Percentiles rank a stretch among this genome's conserved stretches.
phyloP scores from a whole-genome alignment of 2,888 invertebrate species.

The Anoplius nigerrimus region DNA sequence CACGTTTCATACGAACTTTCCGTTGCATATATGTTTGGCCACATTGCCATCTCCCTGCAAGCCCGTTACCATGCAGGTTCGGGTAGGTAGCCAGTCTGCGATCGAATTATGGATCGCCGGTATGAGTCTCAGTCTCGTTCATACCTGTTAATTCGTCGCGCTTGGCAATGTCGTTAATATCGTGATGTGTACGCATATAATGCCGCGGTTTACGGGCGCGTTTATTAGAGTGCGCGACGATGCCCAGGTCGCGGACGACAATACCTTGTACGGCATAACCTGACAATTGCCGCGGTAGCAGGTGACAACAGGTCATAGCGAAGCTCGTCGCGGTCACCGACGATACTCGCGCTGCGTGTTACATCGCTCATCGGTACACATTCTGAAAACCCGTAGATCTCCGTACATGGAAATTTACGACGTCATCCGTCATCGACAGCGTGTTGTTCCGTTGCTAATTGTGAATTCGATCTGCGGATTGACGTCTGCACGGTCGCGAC shows the following conservation, averaged over 20 bases:
- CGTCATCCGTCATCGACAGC: slow-evolving; percentile 56
- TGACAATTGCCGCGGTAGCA: slow-evolving; percentile 54
- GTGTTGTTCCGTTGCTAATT: slow-evolving; percentile 43
- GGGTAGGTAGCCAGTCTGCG: too few species aligned
- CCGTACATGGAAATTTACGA: slow-evolving; percentile 52
- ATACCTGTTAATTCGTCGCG: slow-evolving; percentile 39
- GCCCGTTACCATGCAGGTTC: too few species aligned
- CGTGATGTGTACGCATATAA: slow-evolving; percentile 37
- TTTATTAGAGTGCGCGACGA: slow-evolving; percentile 55
- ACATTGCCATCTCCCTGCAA: too few species aligned
- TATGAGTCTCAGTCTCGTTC: neutral
- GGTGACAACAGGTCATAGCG: slow-evolving; percentile 56
- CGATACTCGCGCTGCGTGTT: slow-evolving; percentile 13
- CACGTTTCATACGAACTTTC: too few species aligned
- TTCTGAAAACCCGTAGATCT: slow-evolving; percentile 19
- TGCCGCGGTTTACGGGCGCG: slow-evolving; percentile 55
- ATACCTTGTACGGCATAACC: slow-evolving; percentile 45
- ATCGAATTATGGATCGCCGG: too few species aligned
- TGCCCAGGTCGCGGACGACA: slow-evolving; percentile 28
- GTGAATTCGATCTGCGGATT: slow-evolving; percentile 54
- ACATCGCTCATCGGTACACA: neutral
- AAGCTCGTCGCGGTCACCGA: slow-evolving; percentile 27
- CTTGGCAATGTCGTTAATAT: slow-evolving; percentile 28
- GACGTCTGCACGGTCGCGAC: slow-evolving; percentile 22
- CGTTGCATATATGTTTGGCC: too few species aligned